Evolutionary conservation across 2,888 invertebrate species (phyloP).

Genomic region (Mythimna albipuncta): DNA sequence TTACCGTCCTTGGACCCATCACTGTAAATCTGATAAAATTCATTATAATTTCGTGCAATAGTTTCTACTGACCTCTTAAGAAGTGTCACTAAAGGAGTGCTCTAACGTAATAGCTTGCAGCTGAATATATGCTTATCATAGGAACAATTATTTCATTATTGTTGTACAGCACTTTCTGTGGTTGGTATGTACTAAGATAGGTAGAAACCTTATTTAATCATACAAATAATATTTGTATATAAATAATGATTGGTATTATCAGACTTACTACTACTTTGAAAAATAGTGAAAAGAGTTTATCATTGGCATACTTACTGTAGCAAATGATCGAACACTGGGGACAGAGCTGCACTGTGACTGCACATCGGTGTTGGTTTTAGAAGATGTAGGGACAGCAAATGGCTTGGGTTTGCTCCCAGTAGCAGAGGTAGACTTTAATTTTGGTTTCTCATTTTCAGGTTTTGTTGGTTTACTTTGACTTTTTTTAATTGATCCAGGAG

Average conservation of each 20-base stretch:
- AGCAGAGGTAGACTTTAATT: slow-evolving; percentile 56
- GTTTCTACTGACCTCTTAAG: too few relatives aligned
- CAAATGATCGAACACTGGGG: slow-evolving; percentile 81
- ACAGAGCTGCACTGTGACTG: slow-evolving; percentile 82
- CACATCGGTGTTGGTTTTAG: slow-evolving; percentile 72
- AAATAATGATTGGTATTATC: too few relatives aligned
- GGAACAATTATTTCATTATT: background rate
- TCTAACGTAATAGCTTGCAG: background rate
- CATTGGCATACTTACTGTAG: slow-evolving; percentile 76
- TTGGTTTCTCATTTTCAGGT: slow-evolving; percentile 70
- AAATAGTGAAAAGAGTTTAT: background rate
- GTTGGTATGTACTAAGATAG: background rate
- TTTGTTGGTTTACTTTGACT: slow-evolving; percentile 72
- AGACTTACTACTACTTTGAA: background rate
- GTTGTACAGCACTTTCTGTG: background rate
- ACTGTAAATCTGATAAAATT: too few relatives aligned
- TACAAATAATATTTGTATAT: too few relatives aligned
- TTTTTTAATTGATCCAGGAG: slow-evolving; percentile 70
- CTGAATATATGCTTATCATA: background rate
- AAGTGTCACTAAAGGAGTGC: too few relatives aligned
- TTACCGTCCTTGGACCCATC: too few relatives aligned
- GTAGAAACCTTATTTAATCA: background rate
- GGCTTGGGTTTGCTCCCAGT: slow-evolving; percentile 62
- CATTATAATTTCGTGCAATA: too few relatives aligned
- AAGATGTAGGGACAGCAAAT: slow-evolving; percentile 52